phyloP scores from a whole-genome alignment of 1,140 invertebrate species.

The Calosoma granatense region DNA sequence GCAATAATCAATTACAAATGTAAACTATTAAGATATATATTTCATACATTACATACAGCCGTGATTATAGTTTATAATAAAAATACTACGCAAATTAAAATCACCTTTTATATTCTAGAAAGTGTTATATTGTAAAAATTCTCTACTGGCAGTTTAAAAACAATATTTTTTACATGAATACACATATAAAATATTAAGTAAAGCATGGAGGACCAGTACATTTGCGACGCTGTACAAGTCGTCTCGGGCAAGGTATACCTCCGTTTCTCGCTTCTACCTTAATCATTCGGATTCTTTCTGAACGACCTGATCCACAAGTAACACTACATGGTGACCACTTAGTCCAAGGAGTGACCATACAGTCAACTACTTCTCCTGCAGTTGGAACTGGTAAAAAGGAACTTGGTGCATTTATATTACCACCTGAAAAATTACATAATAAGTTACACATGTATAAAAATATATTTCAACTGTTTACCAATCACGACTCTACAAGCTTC shows the following conservation, averaged over 20 bases:
- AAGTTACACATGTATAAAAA: neutral
- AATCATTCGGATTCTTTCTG: conserved; percentile 47
- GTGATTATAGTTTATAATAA: no score
- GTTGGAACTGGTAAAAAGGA: conserved; percentile 19
- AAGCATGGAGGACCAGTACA: conserved; percentile 28
- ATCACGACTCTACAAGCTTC: conserved; percentile 54
- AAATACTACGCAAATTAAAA: no score
- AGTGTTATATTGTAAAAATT: no score
- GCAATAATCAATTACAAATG: no score
- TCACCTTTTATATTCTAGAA: no score
- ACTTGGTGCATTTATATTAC: conserved; percentile 3
- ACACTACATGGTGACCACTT: conserved; percentile 64
- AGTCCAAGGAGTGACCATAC: conserved; percentile 61
- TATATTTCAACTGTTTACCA: conserved; percentile 35
- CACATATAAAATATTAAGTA: no score
- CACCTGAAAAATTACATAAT: conserved; percentile 4
- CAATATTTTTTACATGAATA: no score
- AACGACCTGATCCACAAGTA: conserved; percentile 55
- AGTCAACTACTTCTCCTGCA: conserved; percentile 35
- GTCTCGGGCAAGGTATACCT: conserved; percentile 55
- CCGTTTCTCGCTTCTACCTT: conserved; percentile 52
- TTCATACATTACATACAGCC: no score
- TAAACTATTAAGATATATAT: no score
- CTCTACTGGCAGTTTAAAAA: no score
- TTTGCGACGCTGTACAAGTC: conserved; percentile 39